Evolutionary conservation across 1,140 invertebrate species (phyloP).

Genomic region (Riptortus pedestris): DNA sequence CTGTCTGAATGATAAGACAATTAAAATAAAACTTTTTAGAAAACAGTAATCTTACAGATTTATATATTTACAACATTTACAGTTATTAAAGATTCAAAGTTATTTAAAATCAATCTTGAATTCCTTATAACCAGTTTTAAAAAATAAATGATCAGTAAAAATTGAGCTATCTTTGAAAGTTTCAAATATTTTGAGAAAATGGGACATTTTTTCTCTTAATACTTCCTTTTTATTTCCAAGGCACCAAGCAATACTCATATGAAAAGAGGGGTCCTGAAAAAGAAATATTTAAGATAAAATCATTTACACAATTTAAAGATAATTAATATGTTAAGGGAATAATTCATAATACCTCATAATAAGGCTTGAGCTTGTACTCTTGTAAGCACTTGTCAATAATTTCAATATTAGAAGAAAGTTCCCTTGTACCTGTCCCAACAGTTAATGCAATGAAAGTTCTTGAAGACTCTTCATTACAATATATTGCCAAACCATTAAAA

Average conservation of each 20-base stretch:
- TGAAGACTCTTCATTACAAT: slow-evolving; percentile 60
- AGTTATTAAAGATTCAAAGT: slow-evolving; percentile 25
- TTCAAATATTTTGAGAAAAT: not conserved
- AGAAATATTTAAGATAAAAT: slow-evolving; percentile 9
- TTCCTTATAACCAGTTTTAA: slow-evolving; percentile 28
- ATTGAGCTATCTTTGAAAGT: slow-evolving; percentile 17
- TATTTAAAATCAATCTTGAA: too few species aligned
- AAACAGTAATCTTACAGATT: too few species aligned
- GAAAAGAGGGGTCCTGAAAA: slow-evolving; percentile 30
- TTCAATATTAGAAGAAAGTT: slow-evolving; percentile 42
- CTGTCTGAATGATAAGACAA: too few species aligned
- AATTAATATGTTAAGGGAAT: too few species aligned
- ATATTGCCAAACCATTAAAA: slow-evolving; percentile 49
- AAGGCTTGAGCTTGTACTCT: slow-evolving; percentile 55
- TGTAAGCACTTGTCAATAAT: slow-evolving; percentile 47
- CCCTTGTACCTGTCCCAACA: slow-evolving; percentile 42
- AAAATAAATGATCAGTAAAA: slow-evolving; percentile 20
- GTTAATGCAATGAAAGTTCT: slow-evolving; percentile 61
- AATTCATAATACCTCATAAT: slow-evolving; percentile 41
- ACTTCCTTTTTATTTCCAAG: slow-evolving; percentile 25
- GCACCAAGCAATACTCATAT: slow-evolving; percentile 31
- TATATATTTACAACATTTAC: not conserved
- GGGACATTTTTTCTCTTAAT: slow-evolving; percentile 20
- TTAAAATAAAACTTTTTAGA: too few species aligned
- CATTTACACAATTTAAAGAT: too few species aligned